Base-by-base conservation (phyloP, 2,888 invertebrate genomes). In the Coenonympha arcania region DNA sequence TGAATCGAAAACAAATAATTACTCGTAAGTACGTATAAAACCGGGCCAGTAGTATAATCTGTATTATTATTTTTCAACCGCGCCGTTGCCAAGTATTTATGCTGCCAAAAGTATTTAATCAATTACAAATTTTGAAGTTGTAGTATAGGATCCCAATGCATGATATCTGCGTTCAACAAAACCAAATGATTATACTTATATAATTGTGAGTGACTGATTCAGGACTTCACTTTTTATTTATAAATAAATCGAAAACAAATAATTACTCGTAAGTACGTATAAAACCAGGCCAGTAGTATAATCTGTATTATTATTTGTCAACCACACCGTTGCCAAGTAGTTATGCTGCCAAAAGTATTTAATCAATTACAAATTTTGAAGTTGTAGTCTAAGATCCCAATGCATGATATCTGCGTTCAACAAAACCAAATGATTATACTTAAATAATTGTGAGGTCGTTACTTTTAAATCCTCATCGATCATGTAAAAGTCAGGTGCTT, bases 91-190 rank as follows among this genome's bases (percentile, higher is more conserved):
- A 37, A 37, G 20, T 37, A 4, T 37, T 13, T 4, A 1, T 20
- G 36, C 13, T 37, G 36, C 36, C 36, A 36, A 36, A 36, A 36
- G 20, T 6, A 20, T 36, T 20, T 15, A 31, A 31, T 31, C 31
- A 31, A 31, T 31, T 15, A 31, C 31, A 31, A 31, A 31, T 31
- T 31, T 15, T 31, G 31, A 31, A 31, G 31, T 4, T n/a, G 13
- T n/a, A n/a, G n/a, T n/a, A n/a, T 15, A 6, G 15, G 15, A 15
- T n/a, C n/a, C n/a, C 6, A 4, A 5, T 33, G 15, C 9, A 33
- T 16, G n/a, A n/a, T n/a, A n/a, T n/a, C n/a, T n/a, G n/a, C n/a
- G n/a, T n/a, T n/a, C n/a, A n/a, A n/a, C n/a, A n/a, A n/a, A n/a
- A n/a, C n/a, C n/a, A n/a, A n/a, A n/a, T n/a, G n/a, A n/a, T n/a